Evolutionary conservation across 2,888 invertebrate species (phyloP).

Genomic region (Lysandra coridon): DNA sequence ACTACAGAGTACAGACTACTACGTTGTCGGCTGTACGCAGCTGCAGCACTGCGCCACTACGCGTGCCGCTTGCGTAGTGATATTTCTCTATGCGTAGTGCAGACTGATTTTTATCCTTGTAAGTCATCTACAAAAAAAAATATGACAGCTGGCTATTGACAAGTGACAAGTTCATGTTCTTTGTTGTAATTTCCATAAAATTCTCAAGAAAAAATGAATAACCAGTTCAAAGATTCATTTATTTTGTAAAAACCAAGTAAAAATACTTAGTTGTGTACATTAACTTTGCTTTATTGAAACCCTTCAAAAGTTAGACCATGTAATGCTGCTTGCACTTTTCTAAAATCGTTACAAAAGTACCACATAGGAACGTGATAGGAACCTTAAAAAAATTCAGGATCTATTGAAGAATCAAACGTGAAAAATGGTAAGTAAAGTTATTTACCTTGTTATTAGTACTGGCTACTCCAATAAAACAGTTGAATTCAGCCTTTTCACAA

Average conservation of each 20-base stretch:
- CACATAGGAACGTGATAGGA: not conserved
- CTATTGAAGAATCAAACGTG: not conserved
- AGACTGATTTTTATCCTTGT: too few species aligned
- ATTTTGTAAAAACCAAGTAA: not conserved
- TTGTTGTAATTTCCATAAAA: too few species aligned
- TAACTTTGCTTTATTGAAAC: not conserved
- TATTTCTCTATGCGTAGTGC: too few species aligned
- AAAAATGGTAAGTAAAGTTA: constrained; percentile 5
- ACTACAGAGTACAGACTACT: too few species aligned
- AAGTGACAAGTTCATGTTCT: too few species aligned
- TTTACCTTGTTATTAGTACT: not conserved
- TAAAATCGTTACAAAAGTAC: not conserved
- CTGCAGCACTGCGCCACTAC: too few species aligned
- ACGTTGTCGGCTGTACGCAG: too few species aligned
- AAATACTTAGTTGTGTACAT: not conserved
- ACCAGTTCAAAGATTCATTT: not conserved
- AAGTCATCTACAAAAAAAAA: too few species aligned
- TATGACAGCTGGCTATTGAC: too few species aligned
- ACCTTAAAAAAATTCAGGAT: not conserved
- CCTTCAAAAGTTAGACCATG: not conserved
- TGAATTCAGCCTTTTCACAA: not conserved
- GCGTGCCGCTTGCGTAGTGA: too few species aligned
- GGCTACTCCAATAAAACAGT: not conserved
- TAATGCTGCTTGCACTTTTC: not conserved
- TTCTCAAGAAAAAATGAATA: too few species aligned